phyloP scores from a whole-genome alignment of 2,797 vertebrate species.

The Microchirus variegatus region DNA sequence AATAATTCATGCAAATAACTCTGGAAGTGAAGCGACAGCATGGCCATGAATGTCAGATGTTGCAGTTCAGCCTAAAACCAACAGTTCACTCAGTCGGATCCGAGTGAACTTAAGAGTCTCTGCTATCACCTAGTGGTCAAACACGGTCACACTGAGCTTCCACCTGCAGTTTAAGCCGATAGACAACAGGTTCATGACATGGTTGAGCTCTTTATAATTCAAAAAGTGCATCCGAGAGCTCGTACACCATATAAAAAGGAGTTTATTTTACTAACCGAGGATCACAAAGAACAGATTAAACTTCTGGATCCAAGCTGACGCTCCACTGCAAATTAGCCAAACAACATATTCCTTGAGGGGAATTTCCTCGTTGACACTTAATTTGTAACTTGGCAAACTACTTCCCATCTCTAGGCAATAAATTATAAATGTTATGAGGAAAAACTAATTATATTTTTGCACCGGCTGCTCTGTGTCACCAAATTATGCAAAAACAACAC shows the following conservation, averaged over 20 bases:
- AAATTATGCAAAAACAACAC: conserved; percentile 32
- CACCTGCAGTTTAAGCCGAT: too few relatives aligned
- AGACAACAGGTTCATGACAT: background rate
- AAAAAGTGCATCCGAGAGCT: background rate
- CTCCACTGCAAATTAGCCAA: conserved; percentile 4
- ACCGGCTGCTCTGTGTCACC: conserved; percentile 23
- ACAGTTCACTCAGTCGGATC: background rate
- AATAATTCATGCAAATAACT: background rate
- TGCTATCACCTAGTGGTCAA: conserved; percentile 65
- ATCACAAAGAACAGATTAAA: background rate
- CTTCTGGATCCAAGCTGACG: background rate
- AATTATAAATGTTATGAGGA: conserved; percentile 33
- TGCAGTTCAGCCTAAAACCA: background rate
- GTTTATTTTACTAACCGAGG: background rate
- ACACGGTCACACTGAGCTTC: background rate
- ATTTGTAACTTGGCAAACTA: conserved; percentile 41
- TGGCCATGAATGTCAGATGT: conserved; percentile 3
- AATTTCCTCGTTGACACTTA: conserved; percentile 44
- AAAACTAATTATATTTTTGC: conserved; percentile 42
- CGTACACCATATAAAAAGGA: background rate
- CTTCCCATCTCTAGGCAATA: conserved; percentile 23
- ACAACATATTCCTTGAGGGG: conserved; percentile 19
- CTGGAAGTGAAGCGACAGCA: background rate
- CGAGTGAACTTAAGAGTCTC: conserved; percentile 31
- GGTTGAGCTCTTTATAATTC: background rate